Percentiles rank a stretch among this genome's conserved stretches.
Conservation (phyloP, 1,140 invertebrate genomes). For the Copidosoma floridanum region DNA sequence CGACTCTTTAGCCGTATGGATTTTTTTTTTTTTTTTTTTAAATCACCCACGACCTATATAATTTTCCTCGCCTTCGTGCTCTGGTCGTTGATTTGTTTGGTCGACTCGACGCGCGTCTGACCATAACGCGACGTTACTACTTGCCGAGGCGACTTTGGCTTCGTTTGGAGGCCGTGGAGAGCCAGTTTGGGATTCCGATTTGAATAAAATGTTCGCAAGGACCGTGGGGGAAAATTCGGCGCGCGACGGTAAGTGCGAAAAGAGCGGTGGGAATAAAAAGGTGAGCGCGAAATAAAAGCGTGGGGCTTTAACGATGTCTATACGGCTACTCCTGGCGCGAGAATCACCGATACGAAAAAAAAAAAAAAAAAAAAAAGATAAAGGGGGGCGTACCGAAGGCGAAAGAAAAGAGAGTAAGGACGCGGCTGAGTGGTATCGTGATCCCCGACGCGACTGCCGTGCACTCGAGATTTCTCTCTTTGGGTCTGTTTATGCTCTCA, state of each 20-base stretch:
- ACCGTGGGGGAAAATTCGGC: too few species aligned
- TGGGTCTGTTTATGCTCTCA: not conserved
- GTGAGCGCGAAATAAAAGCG: slow-evolving; percentile 12
- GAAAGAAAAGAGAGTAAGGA: not conserved
- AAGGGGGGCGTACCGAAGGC: not conserved
- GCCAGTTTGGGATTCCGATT: too few species aligned
- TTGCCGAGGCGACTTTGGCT: too few species aligned
- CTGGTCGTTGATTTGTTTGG: too few species aligned
- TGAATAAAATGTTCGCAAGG: too few species aligned
- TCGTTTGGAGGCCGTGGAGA: too few species aligned
- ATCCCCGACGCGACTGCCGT: not conserved
- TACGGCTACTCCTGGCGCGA: not conserved
- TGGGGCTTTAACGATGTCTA: slow-evolving; percentile 8
- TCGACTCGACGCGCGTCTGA: too few species aligned
- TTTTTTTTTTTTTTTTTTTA: slow-evolving; percentile 21
- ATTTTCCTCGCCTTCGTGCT: too few species aligned
- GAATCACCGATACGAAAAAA: not conserved
- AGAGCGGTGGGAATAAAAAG: not conserved
- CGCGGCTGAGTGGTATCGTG: too few species aligned
- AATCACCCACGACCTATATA: slow-evolving; percentile 2
- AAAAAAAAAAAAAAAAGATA: not conserved
- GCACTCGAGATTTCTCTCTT: not conserved
- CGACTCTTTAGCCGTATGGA: not conserved
- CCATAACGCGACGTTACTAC: too few species aligned
- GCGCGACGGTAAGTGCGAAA: not conserved